Conservation (phyloP, 2,888 invertebrate genomes). For the Himalopsyche kuldschensis region DNA sequence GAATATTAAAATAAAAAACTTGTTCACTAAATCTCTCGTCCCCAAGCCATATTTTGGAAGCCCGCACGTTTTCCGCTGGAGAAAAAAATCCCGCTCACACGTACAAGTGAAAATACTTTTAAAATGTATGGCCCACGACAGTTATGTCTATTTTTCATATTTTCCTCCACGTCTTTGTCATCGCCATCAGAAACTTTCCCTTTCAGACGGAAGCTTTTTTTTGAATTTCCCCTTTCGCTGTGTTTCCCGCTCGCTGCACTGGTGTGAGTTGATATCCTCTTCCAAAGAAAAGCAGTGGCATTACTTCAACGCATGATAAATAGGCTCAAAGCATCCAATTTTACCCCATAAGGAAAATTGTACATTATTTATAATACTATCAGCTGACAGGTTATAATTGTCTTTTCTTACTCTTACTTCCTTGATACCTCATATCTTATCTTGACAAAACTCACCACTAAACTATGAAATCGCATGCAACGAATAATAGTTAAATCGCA, state of each 20-base stretch:
- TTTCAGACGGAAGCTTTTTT: not conserved
- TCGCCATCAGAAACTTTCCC: constrained; percentile 28
- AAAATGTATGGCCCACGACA: constrained; percentile 32
- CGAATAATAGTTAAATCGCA: too few relatives aligned
- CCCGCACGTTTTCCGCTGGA: not conserved
- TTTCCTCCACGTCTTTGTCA: constrained; percentile 33
- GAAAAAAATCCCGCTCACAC: constrained; percentile 3
- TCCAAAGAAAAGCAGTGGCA: not conserved
- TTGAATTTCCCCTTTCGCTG: constrained; percentile 4
- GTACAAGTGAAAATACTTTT: constrained; percentile 16
- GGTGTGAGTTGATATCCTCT: not conserved
- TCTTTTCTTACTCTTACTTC: too few relatives aligned
- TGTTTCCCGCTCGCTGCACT: not conserved
- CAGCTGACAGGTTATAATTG: too few relatives aligned
- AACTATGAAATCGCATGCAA: too few relatives aligned
- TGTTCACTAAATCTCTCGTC: not conserved
- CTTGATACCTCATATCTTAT: too few relatives aligned
- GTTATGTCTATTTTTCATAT: constrained; percentile 32
- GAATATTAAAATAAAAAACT: not conserved
- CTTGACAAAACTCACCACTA: too few relatives aligned
- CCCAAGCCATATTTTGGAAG: not conserved
- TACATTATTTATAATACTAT: too few relatives aligned
- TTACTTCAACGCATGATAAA: too few relatives aligned
- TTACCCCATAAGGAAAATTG: too few relatives aligned
- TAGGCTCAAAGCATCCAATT: too few relatives aligned